These are phyloP conservation scores for Craterocephalus amniculus DNA, from an alignment of 2,797 vertebrate species.

Conservation along the genomic window DNA sequence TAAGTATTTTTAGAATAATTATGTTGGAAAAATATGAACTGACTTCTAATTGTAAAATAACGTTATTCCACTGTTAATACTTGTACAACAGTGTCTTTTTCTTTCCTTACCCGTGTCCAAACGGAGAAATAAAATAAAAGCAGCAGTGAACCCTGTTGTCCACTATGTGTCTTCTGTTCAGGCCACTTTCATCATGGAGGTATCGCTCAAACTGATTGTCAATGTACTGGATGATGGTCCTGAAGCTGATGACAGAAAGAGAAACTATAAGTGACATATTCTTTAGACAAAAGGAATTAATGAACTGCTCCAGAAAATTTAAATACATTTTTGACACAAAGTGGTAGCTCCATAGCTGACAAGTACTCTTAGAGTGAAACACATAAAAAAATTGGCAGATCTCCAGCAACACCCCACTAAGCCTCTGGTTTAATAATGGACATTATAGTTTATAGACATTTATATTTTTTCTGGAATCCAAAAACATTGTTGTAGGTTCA, in stretches of 20 bases:
- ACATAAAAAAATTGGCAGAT: background rate
- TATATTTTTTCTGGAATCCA: background rate
- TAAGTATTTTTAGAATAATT: too few relatives aligned
- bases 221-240: slow-evolving; percentile 97
- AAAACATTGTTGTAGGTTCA: background rate
- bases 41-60: background rate
- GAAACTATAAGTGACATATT: background rate
- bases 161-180: slow-evolving; percentile 95
- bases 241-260: slow-evolving; percentile 84
- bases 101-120: slow-evolving; percentile 92
- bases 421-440: background rate
- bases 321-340: background rate
- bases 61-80: background rate
- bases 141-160: slow-evolving; percentile 98
- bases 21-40: background rate
- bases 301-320: background rate
- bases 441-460: background rate
- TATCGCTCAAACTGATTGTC: slow-evolving; percentile 98
- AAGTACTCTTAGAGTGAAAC: background rate
- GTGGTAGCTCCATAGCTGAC: background rate
- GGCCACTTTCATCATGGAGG: slow-evolving; percentile 96
- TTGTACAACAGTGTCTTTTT: background rate
- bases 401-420: background rate
- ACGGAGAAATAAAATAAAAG: slow-evolving; percentile 98
- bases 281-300: background rate